phyloP scores from a whole-genome alignment of 2,888 invertebrate genomes.

The Smittia aterrima region DNA sequence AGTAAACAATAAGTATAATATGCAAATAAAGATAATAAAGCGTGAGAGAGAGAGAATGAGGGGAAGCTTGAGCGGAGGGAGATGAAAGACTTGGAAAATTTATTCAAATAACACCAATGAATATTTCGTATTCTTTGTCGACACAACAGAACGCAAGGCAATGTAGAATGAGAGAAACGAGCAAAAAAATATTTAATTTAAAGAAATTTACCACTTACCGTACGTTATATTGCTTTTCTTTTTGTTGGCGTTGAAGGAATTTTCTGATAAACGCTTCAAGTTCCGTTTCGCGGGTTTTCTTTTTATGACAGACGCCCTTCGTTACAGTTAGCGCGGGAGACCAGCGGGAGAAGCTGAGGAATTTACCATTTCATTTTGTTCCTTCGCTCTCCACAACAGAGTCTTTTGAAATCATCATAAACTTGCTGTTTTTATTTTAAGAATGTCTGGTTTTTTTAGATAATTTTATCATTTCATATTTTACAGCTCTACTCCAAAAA shows the following conservation, averaged over 20 bases:
- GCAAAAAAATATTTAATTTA: slow-evolving; percentile 24
- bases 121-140: slow-evolving; percentile 35
- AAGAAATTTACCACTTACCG: slow-evolving; percentile 34
- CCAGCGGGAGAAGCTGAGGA: neutral
- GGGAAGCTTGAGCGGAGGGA: neutral
- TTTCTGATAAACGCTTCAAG: slow-evolving; percentile 40
- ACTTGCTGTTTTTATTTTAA: slow-evolving; percentile 31
- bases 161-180: neutral
- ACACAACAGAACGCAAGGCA: slow-evolving; percentile 15
- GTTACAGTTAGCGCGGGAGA: neutral
- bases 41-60: slow-evolving; percentile 19
- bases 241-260: slow-evolving; percentile 27
- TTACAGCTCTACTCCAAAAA: slow-evolving; percentile 20
- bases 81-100: slow-evolving; percentile 37
- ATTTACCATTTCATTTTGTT: slow-evolving; percentile 24
- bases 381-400: slow-evolving; percentile 2
- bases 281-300: slow-evolving; percentile 28
- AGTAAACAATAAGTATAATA: slow-evolving; percentile 42
- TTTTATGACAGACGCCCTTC: slow-evolving; percentile 33
- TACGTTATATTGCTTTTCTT: slow-evolving; percentile 24
- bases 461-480: slow-evolving; percentile 34
- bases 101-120: slow-evolving; percentile 39
- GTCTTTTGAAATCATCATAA: slow-evolving; percentile 28
- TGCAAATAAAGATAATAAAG: slow-evolving; percentile 42
- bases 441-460: slow-evolving; percentile 40